Evolutionary conservation across 2,113 vertebrate species (phyloP).

Genomic region (human): DNA sequence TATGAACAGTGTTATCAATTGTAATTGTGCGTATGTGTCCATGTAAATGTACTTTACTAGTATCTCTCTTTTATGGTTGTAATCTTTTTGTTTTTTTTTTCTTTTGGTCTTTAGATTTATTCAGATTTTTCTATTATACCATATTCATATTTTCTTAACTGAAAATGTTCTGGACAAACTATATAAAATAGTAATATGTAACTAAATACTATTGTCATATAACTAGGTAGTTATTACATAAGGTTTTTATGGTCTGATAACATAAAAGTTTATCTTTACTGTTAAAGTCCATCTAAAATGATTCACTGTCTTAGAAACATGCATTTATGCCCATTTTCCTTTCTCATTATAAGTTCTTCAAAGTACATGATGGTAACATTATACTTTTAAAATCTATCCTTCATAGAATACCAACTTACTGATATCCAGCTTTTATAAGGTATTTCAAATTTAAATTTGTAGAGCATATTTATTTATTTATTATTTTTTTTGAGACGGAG

Average conservation of each 20-base stretch:
- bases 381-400: not conserved
- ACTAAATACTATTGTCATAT: constrained; percentile 44
- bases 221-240: constrained; percentile 15
- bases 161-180: constrained; percentile 49
- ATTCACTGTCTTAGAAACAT: not conserved
- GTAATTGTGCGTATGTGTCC: not conserved
- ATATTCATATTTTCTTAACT: constrained; percentile 62
- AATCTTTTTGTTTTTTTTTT: not conserved
- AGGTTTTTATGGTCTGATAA: constrained; percentile 63
- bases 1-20: not conserved
- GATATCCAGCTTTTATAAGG: not conserved
- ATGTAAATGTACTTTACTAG: not conserved
- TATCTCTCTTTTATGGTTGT: not conserved
- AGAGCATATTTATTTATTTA: not conserved
- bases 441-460: not conserved
- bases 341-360: not conserved
- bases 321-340: not conserved
- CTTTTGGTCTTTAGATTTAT: not conserved
- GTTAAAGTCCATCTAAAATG: constrained; percentile 62
- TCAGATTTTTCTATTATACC: constrained; percentile 33
- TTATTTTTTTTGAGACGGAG: too few relatives aligned
- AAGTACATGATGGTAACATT: not conserved
- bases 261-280: constrained; percentile 62
- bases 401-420: not conserved
- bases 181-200: constrained; percentile 63